Evolutionary conservation across 2,113 vertebrate species (phyloP), one percentile per base, ranked within the genome.

Genomic region (Mixornis gularis): DNA sequence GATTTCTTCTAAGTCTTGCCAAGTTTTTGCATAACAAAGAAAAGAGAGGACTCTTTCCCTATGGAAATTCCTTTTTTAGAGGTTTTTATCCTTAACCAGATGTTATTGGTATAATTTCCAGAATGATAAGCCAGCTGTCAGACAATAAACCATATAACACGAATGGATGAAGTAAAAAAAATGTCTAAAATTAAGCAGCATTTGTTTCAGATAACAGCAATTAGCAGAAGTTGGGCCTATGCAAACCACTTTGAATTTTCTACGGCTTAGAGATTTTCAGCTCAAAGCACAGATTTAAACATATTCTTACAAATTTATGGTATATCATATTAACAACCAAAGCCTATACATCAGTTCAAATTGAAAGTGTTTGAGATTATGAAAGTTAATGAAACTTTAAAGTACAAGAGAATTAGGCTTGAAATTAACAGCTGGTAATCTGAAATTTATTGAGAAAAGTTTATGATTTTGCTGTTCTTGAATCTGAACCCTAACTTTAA

Each of bases 41-140:
- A 48, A 78, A 58, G 16, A 58, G 34, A 79, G 19, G 49, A 62
- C 8, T 41, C 66, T 84, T 79, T 92, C 64, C 48, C 26, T 43
- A n/a, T 38, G 48, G 48, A 89, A 56, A 79, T 79, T 63, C 49
- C 30, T 69, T 87, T 89, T 79, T 77, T 44, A 70, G 36, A 68
- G 30, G 32, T 63, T 93, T 91, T 92, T 78, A 73, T 94, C 38
- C 51, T 90, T 80, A 83, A 95, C 22, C 52, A 93, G 60, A 87
- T 59, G 32, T 86, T 87, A 71, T 60, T 46, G 20, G 76, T 73
- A 69, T 38, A 53, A 76, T 85, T 93, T 95, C 66, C 53, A 80
- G 65, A 89, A 79, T 58, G n/a, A 85, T 92, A 89, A 94, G 30
- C 8, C 64, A 87, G 32, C 22, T 92, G 43, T 68, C 84, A 71